phyloP scores from a whole-genome alignment of 2,797 vertebrate species.

The Morus bassanus region DNA sequence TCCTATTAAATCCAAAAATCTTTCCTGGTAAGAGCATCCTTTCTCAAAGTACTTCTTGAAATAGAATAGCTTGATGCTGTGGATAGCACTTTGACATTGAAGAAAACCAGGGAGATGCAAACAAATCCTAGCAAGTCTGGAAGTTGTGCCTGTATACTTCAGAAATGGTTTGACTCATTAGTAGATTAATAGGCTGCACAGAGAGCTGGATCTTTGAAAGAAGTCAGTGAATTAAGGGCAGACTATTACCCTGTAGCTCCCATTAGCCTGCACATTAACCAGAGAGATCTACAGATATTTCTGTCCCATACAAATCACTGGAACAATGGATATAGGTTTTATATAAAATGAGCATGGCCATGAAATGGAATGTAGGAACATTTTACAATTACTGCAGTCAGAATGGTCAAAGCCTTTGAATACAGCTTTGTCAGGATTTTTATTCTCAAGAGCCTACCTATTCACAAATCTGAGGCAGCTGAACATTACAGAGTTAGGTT shows the following conservation, averaged over 20 bases:
- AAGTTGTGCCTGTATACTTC: not conserved
- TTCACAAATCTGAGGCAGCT: not conserved
- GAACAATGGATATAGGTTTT: not conserved
- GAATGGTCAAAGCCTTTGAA: not conserved
- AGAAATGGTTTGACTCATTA: constrained; percentile 23
- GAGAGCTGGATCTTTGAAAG: not conserved
- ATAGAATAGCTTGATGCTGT: not conserved
- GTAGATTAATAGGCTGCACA: constrained; percentile 12
- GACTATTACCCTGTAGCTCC: not conserved
- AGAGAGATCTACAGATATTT: constrained; percentile 10
- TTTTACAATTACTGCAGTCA: not conserved
- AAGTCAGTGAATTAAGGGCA: constrained; percentile 16
- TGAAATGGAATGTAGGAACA: not conserved
- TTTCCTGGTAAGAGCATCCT: not conserved
- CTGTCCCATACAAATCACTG: not conserved
- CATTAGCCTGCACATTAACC: constrained; percentile 1
- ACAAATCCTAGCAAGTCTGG: constrained; percentile 14
- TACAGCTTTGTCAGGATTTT: not conserved
- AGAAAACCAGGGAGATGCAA: constrained; percentile 17
- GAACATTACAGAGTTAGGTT: not conserved
- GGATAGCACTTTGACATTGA: constrained; percentile 19
- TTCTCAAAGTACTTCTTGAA: constrained; percentile 28
- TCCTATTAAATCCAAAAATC: not conserved
- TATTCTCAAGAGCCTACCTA: not conserved
- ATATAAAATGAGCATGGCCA: not conserved